Percentiles rank a stretch among this genome's conserved stretches.
These are phyloP conservation scores for Ceratina australensis DNA, from an alignment of 1,140 invertebrate genomes.

Conservation along the genomic window DNA sequence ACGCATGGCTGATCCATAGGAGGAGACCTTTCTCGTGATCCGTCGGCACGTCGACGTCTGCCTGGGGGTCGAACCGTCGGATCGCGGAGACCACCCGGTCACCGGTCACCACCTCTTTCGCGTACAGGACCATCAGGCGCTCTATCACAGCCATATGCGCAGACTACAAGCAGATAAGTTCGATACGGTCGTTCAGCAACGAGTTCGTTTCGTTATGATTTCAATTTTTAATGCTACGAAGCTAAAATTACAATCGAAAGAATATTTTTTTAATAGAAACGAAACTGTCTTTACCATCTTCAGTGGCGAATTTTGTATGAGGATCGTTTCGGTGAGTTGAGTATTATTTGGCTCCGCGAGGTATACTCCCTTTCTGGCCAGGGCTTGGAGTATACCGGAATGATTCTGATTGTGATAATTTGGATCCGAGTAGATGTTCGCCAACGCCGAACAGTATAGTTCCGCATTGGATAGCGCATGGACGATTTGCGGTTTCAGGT, in stretches of 20 bases:
- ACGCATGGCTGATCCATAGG: constrained; percentile 94
- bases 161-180: constrained; percentile 82
- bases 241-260: no score
- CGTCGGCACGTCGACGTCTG: constrained; percentile 78
- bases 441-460: constrained; percentile 96
- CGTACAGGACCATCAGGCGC: constrained; percentile 96
- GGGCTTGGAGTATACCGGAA: constrained; percentile 94
- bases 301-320: constrained; percentile 97
- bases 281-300: constrained; percentile 90
- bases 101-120: constrained; percentile 94
- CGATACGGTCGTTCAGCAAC: no score
- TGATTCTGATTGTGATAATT: constrained; percentile 97
- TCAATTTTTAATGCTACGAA: no score
- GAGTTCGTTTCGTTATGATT: no score
- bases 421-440: constrained; percentile 98
- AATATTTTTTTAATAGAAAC: no score
- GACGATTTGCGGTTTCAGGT: constrained; percentile 95
- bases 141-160: constrained; percentile 98
- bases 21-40: constrained; percentile 93
- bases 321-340: constrained; percentile 95
- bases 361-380: constrained; percentile 94
- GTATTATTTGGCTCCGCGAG: constrained; percentile 91
- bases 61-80: constrained; percentile 83
- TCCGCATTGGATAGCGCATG: constrained; percentile 96
- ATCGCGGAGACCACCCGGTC: constrained; percentile 94